These are phyloP conservation scores for Anagrus nilaparvatae DNA, from an alignment of 1,140 invertebrate genomes.

Conservation along the genomic window DNA sequence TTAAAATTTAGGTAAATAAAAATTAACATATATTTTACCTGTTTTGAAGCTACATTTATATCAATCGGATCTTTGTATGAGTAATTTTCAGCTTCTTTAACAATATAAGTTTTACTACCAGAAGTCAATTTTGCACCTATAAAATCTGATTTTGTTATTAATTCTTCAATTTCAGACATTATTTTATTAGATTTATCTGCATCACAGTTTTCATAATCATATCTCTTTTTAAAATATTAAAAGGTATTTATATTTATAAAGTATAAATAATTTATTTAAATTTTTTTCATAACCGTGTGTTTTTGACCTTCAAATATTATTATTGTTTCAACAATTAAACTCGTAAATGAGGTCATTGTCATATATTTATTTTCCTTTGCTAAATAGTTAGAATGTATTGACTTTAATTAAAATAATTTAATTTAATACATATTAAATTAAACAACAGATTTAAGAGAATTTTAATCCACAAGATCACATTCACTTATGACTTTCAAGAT, in stretches of 20 bases:
- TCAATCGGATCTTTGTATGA: conserved; percentile 91
- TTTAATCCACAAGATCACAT: too few species aligned
- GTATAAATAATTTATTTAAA: conserved; percentile 49
- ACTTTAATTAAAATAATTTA: too few species aligned
- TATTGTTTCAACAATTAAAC: conserved; percentile 43
- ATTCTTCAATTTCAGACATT: conserved; percentile 66
- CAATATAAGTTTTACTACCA: conserved; percentile 59
- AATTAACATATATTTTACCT: too few species aligned
- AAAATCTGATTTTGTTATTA: conserved; percentile 53
- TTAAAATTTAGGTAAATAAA: too few species aligned
- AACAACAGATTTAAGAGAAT: too few species aligned
- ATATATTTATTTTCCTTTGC: too few species aligned
- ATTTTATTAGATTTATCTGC: conserved; percentile 74
- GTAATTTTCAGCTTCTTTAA: conserved; percentile 81
- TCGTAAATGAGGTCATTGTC: conserved; percentile 15
- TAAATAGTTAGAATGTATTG: too few species aligned
- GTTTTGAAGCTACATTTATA: conserved; percentile 79
- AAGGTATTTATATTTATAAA: not conserved
- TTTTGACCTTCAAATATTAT: conserved; percentile 86
- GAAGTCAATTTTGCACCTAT: conserved; percentile 53
- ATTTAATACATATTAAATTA: too few species aligned
- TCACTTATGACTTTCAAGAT: too few species aligned
- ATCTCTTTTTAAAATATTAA: conserved; percentile 54
- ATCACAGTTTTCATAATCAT: conserved; percentile 96
- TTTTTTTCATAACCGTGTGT: conserved; percentile 88